phyloP scores from a whole-genome alignment of 2,888 invertebrate genomes.

The Drosophila subquinaria region DNA sequence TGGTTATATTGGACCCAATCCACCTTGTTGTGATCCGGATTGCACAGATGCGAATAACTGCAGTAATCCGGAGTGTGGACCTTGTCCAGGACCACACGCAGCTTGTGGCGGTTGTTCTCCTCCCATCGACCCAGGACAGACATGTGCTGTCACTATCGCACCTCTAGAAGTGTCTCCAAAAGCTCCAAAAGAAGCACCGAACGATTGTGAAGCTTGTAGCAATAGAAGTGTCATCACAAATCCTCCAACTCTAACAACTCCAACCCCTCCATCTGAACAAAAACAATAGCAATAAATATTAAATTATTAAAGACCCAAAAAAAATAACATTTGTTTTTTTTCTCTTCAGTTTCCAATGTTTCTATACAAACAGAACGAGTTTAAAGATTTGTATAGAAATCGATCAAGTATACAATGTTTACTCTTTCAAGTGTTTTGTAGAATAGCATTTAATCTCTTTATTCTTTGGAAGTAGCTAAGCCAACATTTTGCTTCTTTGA shows the following conservation, averaged over 20 bases:
- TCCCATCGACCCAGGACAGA: not conserved
- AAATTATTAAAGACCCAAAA: not conserved
- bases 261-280: not conserved
- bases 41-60: constrained; percentile 47
- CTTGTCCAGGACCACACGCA: constrained; percentile 46
- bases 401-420: constrained; percentile 6
- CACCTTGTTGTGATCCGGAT: constrained; percentile 64
- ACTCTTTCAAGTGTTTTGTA: not conserved
- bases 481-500: not conserved
- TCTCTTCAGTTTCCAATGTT: not conserved
- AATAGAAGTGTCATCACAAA: not conserved
- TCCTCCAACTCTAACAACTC: not conserved
- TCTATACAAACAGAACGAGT: not conserved
- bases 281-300: not conserved
- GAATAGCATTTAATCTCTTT: not conserved
- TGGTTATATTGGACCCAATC: constrained; percentile 66
- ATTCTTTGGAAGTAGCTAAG: not conserved
- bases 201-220: constrained; percentile 7
- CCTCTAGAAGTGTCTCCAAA: not conserved
- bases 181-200: not conserved
- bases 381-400: not conserved
- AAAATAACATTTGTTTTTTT: not conserved
- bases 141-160: constrained; percentile 1
- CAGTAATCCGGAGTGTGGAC: constrained; percentile 51
- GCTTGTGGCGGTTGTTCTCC: constrained; percentile 53